A percentile compares a stretch with the other conserved stretches of the same genome.
Conservation (phyloP, 2,888 invertebrate species). For the Anodontia alba region DNA sequence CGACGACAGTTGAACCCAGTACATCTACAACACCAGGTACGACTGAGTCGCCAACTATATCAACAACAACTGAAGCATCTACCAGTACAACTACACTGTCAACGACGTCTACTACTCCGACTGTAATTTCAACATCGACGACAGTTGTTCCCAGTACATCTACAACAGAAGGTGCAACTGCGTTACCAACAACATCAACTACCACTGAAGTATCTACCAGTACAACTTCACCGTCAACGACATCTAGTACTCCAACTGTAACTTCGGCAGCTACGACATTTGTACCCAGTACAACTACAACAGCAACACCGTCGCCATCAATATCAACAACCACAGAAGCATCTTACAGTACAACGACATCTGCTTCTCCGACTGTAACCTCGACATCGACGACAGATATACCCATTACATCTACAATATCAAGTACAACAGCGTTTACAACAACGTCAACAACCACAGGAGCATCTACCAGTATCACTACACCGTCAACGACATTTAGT, state of each 20-base stretch:
- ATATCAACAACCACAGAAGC: neutral
- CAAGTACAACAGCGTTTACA: neutral
- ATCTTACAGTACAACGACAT: neutral
- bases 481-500: too few relatives aligned
- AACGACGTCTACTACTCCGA: neutral
- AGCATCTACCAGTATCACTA: neutral
- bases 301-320: neutral
- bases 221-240: neutral
- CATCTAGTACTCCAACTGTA: constrained; percentile 9
- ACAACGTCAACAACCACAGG: neutral
- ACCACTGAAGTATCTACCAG: neutral
- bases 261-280: neutral
- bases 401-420: neutral
- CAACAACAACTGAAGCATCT: neutral
- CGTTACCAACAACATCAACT: neutral
- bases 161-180: neutral
- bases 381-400: constrained; percentile 4
- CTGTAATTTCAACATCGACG: neutral
- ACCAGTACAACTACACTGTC: neutral
- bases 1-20: neutral
- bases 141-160: neutral
- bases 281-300: too few relatives aligned
- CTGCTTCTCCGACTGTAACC: neutral
- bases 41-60: too few relatives aligned
- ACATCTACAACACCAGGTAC: neutral